A percentile compares a stretch with the other conserved stretches of the same genome.
Conservation (phyloP, 2,113 vertebrate genomes). For the Desmodus rotundus region DNA sequence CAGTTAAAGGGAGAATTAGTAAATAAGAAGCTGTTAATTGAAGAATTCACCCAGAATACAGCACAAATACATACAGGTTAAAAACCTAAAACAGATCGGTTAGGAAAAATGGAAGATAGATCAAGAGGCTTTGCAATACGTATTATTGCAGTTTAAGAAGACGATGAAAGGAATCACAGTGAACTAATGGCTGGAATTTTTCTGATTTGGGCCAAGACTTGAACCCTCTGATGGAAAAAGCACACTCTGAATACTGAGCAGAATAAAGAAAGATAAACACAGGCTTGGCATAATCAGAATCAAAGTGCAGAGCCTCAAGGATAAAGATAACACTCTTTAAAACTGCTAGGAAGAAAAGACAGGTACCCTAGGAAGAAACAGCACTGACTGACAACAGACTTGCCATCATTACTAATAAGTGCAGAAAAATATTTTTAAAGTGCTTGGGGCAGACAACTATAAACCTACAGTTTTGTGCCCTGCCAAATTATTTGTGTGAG, state of each 20-base stretch:
- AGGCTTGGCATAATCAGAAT: not conserved
- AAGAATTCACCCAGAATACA: not conserved
- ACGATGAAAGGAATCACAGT: not conserved
- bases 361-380: not conserved
- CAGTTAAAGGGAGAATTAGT: not conserved
- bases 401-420: not conserved
- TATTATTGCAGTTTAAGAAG: not conserved
- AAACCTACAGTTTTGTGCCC: not conserved
- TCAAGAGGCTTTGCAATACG: not conserved
- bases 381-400: not conserved
- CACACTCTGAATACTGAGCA: not conserved
- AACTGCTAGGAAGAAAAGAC: not conserved
- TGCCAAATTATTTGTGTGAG: not conserved
- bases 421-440: not conserved
- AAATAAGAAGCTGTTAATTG: not conserved
- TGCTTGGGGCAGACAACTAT: not conserved
- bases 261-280: conserved; percentile 21
- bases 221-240: not conserved
- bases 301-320: not conserved
- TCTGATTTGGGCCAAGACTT: not conserved
- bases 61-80: not conserved
- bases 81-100: not conserved
- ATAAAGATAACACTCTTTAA: not conserved
- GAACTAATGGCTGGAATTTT: not conserved
- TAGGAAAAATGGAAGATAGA: not conserved